These are phyloP conservation scores for Procambarus virginalis DNA, from an alignment of 1,140 invertebrate genomes.

Conservation along the genomic window DNA sequence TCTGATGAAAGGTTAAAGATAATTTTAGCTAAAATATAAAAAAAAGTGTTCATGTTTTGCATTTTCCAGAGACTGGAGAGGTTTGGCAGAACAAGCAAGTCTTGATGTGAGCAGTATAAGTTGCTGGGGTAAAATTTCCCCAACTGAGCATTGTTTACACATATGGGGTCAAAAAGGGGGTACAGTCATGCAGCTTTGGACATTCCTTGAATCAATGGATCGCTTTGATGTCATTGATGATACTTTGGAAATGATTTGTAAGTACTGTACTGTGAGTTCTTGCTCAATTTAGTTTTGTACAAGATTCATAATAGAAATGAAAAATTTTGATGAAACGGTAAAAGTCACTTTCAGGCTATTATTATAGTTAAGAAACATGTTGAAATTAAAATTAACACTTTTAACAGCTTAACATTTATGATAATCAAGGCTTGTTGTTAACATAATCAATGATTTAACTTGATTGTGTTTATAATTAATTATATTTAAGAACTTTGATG, in stretches of 20 bases:
- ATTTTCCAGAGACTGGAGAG: constrained; percentile 67
- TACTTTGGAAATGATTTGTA: constrained; percentile 57
- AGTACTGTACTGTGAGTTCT: not conserved
- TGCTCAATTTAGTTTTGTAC: not conserved
- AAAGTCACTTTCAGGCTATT: not conserved
- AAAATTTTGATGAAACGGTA: not conserved
- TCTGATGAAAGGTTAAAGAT: not conserved
- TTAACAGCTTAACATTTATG: too few species aligned
- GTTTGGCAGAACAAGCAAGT: constrained; percentile 62
- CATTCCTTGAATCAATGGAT: constrained; percentile 63
- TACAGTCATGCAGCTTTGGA: constrained; percentile 33
- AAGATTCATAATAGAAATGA: not conserved
- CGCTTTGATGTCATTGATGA: constrained; percentile 69
- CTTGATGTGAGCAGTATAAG: constrained; percentile 61
- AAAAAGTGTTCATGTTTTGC: not conserved
- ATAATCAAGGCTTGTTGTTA: too few species aligned
- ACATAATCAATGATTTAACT: not conserved
- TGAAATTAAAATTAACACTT: too few species aligned
- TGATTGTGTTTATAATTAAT: not conserved
- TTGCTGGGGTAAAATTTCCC: constrained; percentile 65
- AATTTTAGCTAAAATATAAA: not conserved
- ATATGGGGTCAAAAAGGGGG: constrained; percentile 58
- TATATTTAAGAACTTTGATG: too few species aligned
- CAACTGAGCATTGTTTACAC: constrained; percentile 66
- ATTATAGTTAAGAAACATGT: not conserved